Evolutionary conservation across 2,888 invertebrate species (phyloP), one percentile per base, ranked within the genome.

Genomic region (Leptinotarsa juncta): DNA sequence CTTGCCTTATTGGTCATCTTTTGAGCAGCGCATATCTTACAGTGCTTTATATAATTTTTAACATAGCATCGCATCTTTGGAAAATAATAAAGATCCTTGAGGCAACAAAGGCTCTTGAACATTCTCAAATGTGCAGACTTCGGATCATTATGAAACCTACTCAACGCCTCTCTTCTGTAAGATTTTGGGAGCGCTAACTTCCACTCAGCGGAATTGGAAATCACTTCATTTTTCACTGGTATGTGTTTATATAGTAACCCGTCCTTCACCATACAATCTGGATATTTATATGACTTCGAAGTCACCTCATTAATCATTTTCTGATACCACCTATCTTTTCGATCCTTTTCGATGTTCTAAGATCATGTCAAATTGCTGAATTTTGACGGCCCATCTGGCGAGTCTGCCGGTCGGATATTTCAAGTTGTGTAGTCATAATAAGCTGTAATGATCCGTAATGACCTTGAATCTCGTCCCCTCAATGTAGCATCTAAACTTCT

Each of bases 311-410:
- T 48, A 16, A 49, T 14, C 67, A 67, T 49, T 5, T 23, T n/a
- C 4, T 16, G 4, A n/a, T 67, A 67, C 50, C 67, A 67, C 14
- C 49, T 49, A 67, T 49, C 67, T 7, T 16, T 18, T n/a, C n/a
- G n/a, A n/a, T 3, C 55, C 55, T n/a, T 55, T 55, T 18, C 18
- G 5, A 55, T 55, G 55, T 20, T 55, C 20, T 4, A 20, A 18
- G 18, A 1, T 18, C 55, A 20, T 55, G 20, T 55, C 55, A n/a
- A 4, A 55, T 12, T 55, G 55, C 18, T 18, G 18, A 16, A 55
- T 7, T 18, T 55, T 18, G 53, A 53, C 53, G 53, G 55, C 55
- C 20, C 20, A 55, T 20, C 20, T 55, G 18, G 20, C 55, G 4
- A 20, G 12, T 18, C 55, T n/a, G 7, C 55, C 18, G 4, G 18